These are phyloP conservation scores for Illadopsis cleaveri DNA, from an alignment of 2,113 vertebrate species.

Conservation along the genomic window DNA sequence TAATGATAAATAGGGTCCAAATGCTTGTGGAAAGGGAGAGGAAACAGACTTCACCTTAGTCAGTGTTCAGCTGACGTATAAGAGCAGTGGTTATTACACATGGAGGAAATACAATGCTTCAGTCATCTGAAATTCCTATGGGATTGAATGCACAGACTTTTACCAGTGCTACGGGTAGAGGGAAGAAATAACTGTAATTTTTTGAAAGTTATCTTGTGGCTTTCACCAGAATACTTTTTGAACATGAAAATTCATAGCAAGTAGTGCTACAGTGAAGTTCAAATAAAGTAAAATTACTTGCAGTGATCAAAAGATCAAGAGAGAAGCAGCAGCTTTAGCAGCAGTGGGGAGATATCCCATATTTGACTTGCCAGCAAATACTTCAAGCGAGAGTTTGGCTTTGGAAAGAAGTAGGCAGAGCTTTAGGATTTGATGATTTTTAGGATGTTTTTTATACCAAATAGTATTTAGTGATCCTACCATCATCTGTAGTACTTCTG, in stretches of 20 bases:
- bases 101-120: constrained; percentile 10
- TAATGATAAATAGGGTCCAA: not conserved
- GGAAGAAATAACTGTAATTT: not conserved
- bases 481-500: not conserved
- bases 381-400: not conserved
- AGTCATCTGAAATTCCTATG: constrained; percentile 14
- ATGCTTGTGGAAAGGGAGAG: not conserved
- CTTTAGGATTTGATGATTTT: not conserved
- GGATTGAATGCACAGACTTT: not conserved
- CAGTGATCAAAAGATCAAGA: not conserved
- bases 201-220: not conserved
- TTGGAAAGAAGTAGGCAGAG: not conserved
- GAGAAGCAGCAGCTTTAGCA: not conserved
- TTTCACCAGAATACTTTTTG: not conserved
- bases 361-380: not conserved
- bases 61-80: not conserved
- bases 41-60: constrained; percentile 7
- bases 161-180: not conserved
- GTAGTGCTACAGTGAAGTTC: not conserved
- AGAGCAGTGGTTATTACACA: not conserved
- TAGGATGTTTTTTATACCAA: not conserved
- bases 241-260: not conserved
- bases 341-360: not conserved
- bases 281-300: not conserved
- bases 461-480: not conserved